These are phyloP conservation scores for Diplosoma virens DNA, from an alignment of 23 tunicate genomes.

Conservation along the genomic window DNA sequence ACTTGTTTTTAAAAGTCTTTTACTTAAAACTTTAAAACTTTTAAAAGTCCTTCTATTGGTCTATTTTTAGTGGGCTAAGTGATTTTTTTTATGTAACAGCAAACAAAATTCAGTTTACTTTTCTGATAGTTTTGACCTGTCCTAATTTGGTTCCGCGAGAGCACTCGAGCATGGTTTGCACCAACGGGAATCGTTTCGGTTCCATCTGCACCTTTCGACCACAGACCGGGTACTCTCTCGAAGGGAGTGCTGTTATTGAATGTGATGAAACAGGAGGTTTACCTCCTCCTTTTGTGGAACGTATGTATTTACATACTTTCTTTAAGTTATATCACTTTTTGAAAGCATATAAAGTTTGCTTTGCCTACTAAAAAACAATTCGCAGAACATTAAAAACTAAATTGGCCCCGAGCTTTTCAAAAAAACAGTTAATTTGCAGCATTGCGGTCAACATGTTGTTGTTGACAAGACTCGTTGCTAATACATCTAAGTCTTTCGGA, in stretches of 20 bases:
- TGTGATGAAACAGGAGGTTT: slow-evolving; percentile 42
- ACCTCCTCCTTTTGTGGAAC: slow-evolving; percentile 20
- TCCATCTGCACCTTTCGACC: slow-evolving; percentile 68
- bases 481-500: no score
- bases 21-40: no score
- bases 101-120: neutral
- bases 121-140: slow-evolving; percentile 72
- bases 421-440: no score
- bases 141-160: slow-evolving; percentile 46
- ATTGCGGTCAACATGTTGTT: no score
- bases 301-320: slow-evolving; percentile 10
- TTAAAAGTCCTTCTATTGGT: no score
- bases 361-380: no score
- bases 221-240: slow-evolving; percentile 43
- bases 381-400: no score
- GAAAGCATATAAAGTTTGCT: neutral
- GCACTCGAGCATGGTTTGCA: slow-evolving; percentile 64
- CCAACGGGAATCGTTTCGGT: slow-evolving; percentile 57
- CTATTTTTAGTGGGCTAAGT: no score
- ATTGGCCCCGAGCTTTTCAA: no score
- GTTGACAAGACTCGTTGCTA: no score
- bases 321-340: neutral
- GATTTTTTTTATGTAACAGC: no score
- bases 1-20: no score
- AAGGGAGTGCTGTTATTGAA: slow-evolving; percentile 31